Evolutionary conservation across 2,888 invertebrate species (phyloP), one percentile per base, ranked within the genome.

Genomic region (Eremobia ochroleuca): DNA sequence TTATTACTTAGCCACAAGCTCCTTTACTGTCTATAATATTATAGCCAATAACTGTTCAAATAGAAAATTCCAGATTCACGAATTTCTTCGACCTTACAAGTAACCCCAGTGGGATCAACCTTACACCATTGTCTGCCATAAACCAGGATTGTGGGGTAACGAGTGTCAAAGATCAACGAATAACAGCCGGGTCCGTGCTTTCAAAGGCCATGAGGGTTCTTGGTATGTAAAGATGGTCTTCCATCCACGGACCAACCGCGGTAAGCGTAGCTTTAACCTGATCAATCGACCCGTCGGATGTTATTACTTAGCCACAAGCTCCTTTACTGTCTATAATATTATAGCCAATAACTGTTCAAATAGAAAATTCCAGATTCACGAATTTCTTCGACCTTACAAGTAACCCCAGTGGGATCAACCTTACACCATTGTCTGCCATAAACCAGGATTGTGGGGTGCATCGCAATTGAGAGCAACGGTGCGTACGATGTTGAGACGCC

Each of bases 401-500:
- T 4, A 55, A 49, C n/a, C 28, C 65, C 21, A 83, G 74, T 66
- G 70, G 67, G 58, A 76, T 76, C 43, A 75, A 76, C 74, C 74
- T 81, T 76, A 77, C 68, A 71, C 71, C 76, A 82, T 80, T 76
- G 77, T 83, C 79, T 74, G 78, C 70, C 72, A 85, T 88, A 89
- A 88, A 89, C 81, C 76, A 88, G 82, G 77, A 85, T 85, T 84
- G 79, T 76, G 82, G 79, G 64, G 73, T 78, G 82, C 81, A 83
- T 82, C 67, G 79, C 46, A 76, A 59, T 76, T 37, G 73, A 34
- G 76, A 55, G 79, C 89, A 89, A 76, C 84, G 81, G 79, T 74
- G 86, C 88, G 83, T 85, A 79, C 77, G 43, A 82, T 79, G 81
- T 83, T 87, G 82, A 85, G 81, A 82, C 87, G 74, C 89, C 81